Conservation (phyloP, 2,113 vertebrate species). For the Coracopsis vasa region DNA sequence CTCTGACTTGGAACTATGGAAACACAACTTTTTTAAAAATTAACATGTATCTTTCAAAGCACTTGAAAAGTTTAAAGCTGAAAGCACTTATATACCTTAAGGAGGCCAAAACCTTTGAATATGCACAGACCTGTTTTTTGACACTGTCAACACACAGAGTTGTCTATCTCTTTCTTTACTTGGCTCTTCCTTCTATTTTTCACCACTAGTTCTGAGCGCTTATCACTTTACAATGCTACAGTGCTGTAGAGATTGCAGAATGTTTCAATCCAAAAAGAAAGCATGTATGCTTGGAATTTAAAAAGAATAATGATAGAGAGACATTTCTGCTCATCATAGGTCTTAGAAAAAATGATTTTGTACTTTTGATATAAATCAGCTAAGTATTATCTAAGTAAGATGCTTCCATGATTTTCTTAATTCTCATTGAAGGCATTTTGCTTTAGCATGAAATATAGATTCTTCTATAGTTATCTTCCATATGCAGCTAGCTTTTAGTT, state of each 20-base stretch:
- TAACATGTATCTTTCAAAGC: neutral
- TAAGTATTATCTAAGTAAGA: neutral
- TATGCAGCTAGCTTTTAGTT: conserved; percentile 1
- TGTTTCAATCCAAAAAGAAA: conserved; percentile 6
- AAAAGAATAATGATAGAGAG: neutral
- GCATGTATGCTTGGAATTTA: neutral
- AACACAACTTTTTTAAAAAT: neutral
- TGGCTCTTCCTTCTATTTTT: conserved; percentile 22
- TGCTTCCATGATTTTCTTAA: neutral
- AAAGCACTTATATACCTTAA: neutral
- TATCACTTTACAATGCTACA: neutral
- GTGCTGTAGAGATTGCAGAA: neutral
- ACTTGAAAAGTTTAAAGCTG: neutral
- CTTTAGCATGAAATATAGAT: neutral
- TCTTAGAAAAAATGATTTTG: neutral
- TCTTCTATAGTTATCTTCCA: neutral
- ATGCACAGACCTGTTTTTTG: neutral
- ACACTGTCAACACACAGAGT: neutral
- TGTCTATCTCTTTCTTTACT: conserved; percentile 17
- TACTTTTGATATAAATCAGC: neutral
- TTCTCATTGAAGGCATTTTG: neutral
- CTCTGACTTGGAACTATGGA: neutral
- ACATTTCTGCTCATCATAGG: neutral
- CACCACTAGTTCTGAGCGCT: neutral
- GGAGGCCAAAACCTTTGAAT: neutral